Percentiles rank a stretch among this genome's conserved stretches.
Evolutionary conservation across 2,113 vertebrate genomes (phyloP).

Genomic region (Phainopepla nitens): DNA sequence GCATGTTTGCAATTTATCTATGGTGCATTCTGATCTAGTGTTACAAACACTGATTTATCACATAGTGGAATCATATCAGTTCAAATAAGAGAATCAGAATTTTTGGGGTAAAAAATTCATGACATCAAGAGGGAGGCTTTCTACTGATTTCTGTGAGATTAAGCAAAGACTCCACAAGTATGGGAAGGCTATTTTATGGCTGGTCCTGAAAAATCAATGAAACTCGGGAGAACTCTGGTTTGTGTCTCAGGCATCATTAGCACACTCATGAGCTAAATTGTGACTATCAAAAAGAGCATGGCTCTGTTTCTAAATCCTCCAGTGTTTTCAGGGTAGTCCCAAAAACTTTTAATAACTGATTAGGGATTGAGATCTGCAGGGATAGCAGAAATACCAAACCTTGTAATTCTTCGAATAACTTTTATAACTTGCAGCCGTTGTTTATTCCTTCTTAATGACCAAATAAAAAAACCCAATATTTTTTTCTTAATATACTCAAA

Average conservation of each 20-base stretch:
- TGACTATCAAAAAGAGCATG: not conserved
- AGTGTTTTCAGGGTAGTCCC: not conserved
- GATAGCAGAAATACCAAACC: slow-evolving; percentile 30
- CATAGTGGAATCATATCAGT: not conserved
- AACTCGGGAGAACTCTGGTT: not conserved
- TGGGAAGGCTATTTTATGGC: not conserved
- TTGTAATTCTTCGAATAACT: not conserved
- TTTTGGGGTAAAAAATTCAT: not conserved
- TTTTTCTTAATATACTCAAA: not conserved
- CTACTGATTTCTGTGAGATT: not conserved
- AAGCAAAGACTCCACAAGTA: not conserved
- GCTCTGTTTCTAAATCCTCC: not conserved
- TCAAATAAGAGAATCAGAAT: not conserved
- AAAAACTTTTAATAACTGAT: not conserved
- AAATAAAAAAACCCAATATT: not conserved
- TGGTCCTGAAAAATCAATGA: not conserved
- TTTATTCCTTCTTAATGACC: not conserved
- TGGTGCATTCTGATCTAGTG: not conserved
- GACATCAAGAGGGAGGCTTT: not conserved
- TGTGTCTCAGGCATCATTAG: not conserved
- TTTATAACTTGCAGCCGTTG: not conserved
- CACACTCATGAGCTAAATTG: not conserved
- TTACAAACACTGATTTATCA: not conserved
- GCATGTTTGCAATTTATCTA: not conserved
- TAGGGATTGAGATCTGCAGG: not conserved